Conservation (phyloP, 1,140 invertebrate genomes). For the Helicoverpa zea region DNA sequence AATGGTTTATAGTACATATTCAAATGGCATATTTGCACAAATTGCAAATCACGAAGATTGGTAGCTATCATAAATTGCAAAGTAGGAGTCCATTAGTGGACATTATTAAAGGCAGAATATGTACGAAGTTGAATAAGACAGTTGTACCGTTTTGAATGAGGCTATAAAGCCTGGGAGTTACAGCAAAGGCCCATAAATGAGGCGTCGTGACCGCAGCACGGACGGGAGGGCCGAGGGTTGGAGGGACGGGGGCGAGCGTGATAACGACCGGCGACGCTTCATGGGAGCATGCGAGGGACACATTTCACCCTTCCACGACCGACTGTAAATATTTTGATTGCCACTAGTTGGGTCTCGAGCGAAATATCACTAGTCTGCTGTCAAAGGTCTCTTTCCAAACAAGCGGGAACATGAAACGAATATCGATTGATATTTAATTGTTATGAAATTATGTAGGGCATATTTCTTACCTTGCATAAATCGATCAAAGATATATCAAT, state of each 20-base stretch:
- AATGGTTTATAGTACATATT: not conserved
- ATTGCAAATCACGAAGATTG: slow-evolving; percentile 9
- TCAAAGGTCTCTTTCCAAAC: not conserved
- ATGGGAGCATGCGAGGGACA: slow-evolving; percentile 4
- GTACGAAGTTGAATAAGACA: slow-evolving; percentile 8
- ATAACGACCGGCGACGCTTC: slow-evolving; percentile 26
- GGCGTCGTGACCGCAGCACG: slow-evolving; percentile 26
- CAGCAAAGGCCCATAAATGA: slow-evolving; percentile 27
- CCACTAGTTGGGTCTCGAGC: not conserved
- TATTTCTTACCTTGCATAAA: too few relatives aligned
- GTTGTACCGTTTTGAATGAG: slow-evolving; percentile 20
- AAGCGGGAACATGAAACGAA: too few relatives aligned
- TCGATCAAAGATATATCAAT: too few relatives aligned
- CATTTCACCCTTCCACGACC: slow-evolving; percentile 19
- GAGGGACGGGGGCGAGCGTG: not conserved
- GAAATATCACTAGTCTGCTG: not conserved
- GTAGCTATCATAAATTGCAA: slow-evolving; percentile 2
- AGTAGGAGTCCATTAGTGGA: not conserved
- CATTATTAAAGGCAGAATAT: not conserved
- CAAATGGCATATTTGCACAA: not conserved
- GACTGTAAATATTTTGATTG: slow-evolving; percentile 19
- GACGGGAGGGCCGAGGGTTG: not conserved
- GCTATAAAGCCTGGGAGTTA: slow-evolving; percentile 22
- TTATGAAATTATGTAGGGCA: too few relatives aligned
- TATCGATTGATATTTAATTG: too few relatives aligned